phyloP scores from a whole-genome alignment of 1,140 invertebrate genomes.

The Cydia splendana region DNA sequence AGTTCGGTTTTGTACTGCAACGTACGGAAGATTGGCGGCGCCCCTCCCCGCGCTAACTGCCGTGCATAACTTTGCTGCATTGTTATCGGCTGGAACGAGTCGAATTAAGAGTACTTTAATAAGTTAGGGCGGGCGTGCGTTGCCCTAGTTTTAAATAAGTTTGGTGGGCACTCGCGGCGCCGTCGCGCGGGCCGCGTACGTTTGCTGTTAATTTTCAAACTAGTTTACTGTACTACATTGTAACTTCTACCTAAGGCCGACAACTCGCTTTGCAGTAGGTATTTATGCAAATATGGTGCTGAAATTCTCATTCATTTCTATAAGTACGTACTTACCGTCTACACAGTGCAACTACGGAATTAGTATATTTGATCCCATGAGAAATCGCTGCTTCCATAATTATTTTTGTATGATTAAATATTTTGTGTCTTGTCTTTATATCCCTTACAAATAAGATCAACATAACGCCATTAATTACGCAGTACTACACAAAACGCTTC shows the following conservation, averaged over 20 bases:
- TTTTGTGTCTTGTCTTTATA: too few relatives aligned
- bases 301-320: neutral
- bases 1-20: constrained; percentile 76
- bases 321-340: neutral
- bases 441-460: neutral
- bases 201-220: constrained; percentile 1
- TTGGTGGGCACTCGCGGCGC: constrained; percentile 18
- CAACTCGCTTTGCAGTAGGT: neutral
- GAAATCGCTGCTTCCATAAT: too few relatives aligned
- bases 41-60: constrained; percentile 54
- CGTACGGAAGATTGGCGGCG: constrained; percentile 70
- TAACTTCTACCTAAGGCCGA: neutral
- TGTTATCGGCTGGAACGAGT: constrained; percentile 69
- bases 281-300: neutral
- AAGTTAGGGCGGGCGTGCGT: constrained; percentile 43
- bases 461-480: neutral
- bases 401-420: too few relatives aligned
- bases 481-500: neutral
- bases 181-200: neutral
- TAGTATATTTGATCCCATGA: neutral
- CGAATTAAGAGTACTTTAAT: constrained; percentile 68
- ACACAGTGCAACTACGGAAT: neutral
- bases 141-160: constrained; percentile 54
- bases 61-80: constrained; percentile 71
- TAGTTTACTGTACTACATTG: constrained; percentile 7